Base-by-base conservation (phyloP, 2,888 invertebrate species). In the Meiosimyza platycephala region DNA sequence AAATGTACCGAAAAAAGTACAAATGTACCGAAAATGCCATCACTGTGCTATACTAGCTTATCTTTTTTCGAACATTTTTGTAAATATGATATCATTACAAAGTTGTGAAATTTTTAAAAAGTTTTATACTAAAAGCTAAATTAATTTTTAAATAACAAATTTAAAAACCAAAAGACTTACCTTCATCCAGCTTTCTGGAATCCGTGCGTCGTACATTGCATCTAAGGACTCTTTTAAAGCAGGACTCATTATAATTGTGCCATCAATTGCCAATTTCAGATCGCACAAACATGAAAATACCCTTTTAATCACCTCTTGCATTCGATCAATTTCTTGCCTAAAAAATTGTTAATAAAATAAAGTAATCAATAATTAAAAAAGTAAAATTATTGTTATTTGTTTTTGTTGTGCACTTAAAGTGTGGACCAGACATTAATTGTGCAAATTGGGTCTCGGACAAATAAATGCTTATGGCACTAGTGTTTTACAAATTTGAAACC, bases 171-270 rank as follows among this genome's bases (percentile, higher is more conserved):
- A 6, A 4, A 18, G 6, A 60, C 80, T 76, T 80, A 93, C 94
- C 91, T 95, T 97, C 81, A 93, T 91, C 98, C 98, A 98, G 74
- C 91, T 91, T 74, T 93, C 93, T 0, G 98, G 98, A 78, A 98
- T 95, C 75, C 97, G 90, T 2, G 98, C 98, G 85, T 98, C 98
- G 84, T 96, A 98, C 96, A 98, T 98, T 15, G 97, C 95, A 85
- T 98, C 97, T 51, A 98, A 88, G 0, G 97, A 94, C 79, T 94
- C 94, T 75, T 95, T 90, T 48, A 98, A 89, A 28, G 91, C 92
- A 83, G 96, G 95, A 82, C 96, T 97, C 98, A 98, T 98, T 40
- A 98, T 94, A 79, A 98, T 98, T 0, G 97, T 98, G 50, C 98
- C 98, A 82, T 98, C 98, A 76, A 98, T 98, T 15, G 98, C 98